Evolutionary conservation across 92 coral and sea anemone species (phyloP).

Genomic region (Zoanthus sansibaricus): DNA sequence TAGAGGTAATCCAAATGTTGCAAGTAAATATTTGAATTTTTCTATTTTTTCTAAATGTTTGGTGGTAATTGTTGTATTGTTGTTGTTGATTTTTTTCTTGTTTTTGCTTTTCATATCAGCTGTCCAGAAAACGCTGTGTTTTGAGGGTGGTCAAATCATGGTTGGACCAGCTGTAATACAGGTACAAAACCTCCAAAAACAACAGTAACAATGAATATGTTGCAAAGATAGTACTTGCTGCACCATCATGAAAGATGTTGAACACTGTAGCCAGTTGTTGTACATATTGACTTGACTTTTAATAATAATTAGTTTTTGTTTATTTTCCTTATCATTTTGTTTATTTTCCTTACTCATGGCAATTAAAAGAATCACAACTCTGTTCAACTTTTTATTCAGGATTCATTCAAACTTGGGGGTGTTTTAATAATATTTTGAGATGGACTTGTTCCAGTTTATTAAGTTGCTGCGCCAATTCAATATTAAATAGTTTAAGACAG

Average conservation of each 20-base stretch:
- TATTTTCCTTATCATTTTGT: constrained; percentile 37
- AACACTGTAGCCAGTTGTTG: constrained; percentile 33
- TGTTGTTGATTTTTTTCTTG: constrained; percentile 16
- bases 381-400: constrained; percentile 44
- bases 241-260: constrained; percentile 22
- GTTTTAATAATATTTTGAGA: constrained; percentile 33
- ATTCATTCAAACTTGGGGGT: constrained; percentile 43
- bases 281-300: constrained; percentile 40
- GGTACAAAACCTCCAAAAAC: constrained; percentile 47
- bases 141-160: constrained; percentile 51
- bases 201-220: constrained; percentile 35
- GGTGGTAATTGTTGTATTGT: constrained; percentile 19
- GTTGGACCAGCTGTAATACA: constrained; percentile 37
- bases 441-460: constrained; percentile 22
- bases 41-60: constrained; percentile 10
- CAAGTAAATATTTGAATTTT: constrained; percentile 7
- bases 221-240: constrained; percentile 21
- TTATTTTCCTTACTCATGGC: constrained; percentile 38
- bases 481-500: constrained; percentile 19
- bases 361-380: constrained; percentile 43
- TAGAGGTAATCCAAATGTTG: constrained; percentile 19
- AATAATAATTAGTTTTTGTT: constrained; percentile 34
- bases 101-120: constrained; percentile 30
- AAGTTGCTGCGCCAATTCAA: constrained; percentile 21
- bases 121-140: constrained; percentile 49